phyloP scores from a whole-genome alignment of 2,888 invertebrate species.

The Thysanoteuthis rhombus region DNA sequence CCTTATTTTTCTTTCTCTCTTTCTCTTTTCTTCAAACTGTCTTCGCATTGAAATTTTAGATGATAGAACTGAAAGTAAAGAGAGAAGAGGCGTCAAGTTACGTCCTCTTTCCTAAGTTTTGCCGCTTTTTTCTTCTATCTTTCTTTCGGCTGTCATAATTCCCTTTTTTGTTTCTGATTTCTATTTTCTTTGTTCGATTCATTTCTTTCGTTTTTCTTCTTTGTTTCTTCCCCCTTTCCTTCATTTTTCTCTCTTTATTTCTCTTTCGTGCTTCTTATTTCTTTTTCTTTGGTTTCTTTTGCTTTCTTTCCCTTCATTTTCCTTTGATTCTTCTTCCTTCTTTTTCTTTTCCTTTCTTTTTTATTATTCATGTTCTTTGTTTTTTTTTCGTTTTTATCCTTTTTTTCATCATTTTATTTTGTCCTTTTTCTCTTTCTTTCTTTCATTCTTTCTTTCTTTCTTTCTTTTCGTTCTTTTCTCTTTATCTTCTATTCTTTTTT shows the following conservation, averaged over 20 bases:
- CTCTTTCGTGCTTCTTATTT: neutral
- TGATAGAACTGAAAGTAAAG: too few relatives aligned
- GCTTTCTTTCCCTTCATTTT: neutral
- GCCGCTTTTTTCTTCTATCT: too few relatives aligned
- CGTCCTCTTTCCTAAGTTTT: too few relatives aligned
- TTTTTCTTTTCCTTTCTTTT: neutral
- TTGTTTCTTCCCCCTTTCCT: neutral
- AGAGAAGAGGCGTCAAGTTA: too few relatives aligned
- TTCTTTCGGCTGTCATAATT: too few relatives aligned
- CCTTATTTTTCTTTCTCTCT: neutral
- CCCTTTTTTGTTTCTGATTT: too few relatives aligned
- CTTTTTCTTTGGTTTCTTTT: neutral
- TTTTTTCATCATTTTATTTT: neutral
- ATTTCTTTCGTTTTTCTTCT: neutral
- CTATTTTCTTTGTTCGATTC: too few relatives aligned
- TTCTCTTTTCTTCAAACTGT: neutral
- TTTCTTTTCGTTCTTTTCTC: neutral
- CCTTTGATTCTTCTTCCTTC: neutral
- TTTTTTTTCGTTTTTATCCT: neutral
- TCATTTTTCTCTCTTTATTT: neutral
- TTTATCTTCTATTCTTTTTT: neutral
- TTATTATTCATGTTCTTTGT: neutral
- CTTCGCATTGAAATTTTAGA: too few relatives aligned
- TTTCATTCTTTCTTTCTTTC: neutral
- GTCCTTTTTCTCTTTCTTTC: neutral